A percentile compares a stretch with the other conserved stretches of the same genome.
Conservation (phyloP, 2,113 vertebrate genomes). For the Colaptes auratus region DNA sequence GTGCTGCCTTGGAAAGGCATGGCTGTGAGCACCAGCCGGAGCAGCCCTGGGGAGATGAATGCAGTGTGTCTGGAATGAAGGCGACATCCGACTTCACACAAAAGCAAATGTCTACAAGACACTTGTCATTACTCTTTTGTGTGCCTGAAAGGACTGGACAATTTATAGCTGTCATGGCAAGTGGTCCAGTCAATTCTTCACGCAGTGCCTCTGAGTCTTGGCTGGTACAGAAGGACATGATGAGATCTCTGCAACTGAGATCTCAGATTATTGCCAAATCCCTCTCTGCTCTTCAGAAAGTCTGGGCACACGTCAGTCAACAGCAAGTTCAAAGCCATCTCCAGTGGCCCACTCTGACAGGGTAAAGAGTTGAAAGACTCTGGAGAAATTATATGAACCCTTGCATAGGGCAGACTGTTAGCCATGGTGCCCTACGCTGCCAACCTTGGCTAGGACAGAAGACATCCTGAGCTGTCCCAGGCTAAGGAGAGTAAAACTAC, state of each 20-base stretch:
- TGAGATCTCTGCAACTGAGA: neutral
- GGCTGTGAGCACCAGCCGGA: neutral
- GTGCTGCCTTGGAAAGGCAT: conserved; percentile 22
- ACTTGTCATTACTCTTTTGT: conserved; percentile 53
- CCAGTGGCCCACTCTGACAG: neutral
- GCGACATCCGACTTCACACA: conserved; percentile 26
- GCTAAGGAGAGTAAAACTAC: fast-evolving
- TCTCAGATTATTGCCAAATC: neutral
- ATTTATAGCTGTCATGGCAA: conserved; percentile 45
- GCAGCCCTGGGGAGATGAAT: conserved; percentile 41
- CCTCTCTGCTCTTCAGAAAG: neutral
- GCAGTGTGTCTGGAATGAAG: conserved; percentile 10
- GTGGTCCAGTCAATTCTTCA: neutral
- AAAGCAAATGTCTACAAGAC: conserved; percentile 43
- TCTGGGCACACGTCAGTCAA: neutral
- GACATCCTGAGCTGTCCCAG: neutral
- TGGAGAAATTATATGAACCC: neutral
- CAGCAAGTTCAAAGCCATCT: conserved; percentile 6
- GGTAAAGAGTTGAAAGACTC: neutral
- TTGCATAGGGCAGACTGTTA: neutral
- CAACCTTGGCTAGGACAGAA: neutral
- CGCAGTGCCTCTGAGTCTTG: neutral
- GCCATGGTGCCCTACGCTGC: neutral
- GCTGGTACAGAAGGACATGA: neutral
- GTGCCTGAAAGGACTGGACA: neutral